phyloP scores from a whole-genome alignment of 2,113 vertebrate genomes.

The Malurus cyaneus region DNA sequence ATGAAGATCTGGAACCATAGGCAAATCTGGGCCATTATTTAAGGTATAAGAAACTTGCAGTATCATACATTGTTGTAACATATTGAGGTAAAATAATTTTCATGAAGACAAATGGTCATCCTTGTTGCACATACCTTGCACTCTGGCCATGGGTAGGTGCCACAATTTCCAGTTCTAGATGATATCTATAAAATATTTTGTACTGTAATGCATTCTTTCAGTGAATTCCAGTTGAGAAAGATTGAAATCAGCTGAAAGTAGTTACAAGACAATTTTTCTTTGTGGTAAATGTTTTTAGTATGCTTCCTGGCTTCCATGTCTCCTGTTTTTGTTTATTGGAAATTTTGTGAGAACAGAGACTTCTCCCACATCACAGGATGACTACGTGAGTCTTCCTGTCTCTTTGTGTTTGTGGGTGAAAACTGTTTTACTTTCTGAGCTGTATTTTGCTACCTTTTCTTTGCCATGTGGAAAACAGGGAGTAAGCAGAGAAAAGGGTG shows the following conservation, averaged over 20 bases:
- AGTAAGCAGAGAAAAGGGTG: background rate
- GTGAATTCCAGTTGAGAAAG: slow-evolving; percentile 46
- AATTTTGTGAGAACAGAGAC: background rate
- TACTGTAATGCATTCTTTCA: slow-evolving; percentile 1
- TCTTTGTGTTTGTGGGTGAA: background rate
- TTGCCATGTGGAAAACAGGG: background rate
- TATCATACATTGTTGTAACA: slow-evolving; percentile 30
- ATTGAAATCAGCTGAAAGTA: slow-evolving; percentile 43
- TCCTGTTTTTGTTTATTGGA: background rate
- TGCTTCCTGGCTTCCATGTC: background rate
- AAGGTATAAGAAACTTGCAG: slow-evolving; percentile 44
- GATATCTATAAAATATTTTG: slow-evolving; percentile 21
- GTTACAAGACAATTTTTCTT: slow-evolving; percentile 27
- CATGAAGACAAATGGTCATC: background rate
- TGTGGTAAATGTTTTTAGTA: background rate
- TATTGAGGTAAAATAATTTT: slow-evolving; percentile 42
- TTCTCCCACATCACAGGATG: background rate
- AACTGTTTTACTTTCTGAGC: background rate
- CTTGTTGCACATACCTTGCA: background rate
- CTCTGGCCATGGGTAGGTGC: background rate
- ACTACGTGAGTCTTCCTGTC: background rate
- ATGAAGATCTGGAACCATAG: slow-evolving; percentile 40
- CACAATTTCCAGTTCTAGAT: background rate
- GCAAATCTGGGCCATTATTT: slow-evolving; percentile 53
- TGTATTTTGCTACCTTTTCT: background rate